Conservation (phyloP, 1,140 invertebrate species). For the Pseudomyrmex cubaensis region DNA sequence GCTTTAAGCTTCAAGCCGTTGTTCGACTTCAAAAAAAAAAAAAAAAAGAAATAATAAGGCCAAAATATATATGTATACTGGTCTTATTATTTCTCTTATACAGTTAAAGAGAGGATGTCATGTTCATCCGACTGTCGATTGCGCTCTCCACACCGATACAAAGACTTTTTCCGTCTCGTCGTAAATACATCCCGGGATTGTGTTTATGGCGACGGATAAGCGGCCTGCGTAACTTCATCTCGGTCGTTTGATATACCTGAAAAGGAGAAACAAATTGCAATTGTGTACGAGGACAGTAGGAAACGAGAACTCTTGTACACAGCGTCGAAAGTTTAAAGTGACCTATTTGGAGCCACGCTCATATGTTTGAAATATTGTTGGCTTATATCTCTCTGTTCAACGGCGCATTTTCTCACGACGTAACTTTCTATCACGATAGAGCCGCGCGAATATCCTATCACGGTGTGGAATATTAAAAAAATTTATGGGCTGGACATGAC, state of each 20-base stretch:
- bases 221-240: slow-evolving; percentile 17
- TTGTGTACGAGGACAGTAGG: slow-evolving; percentile 35
- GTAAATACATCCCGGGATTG: slow-evolving; percentile 32
- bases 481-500: slow-evolving; percentile 52
- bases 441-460: slow-evolving; percentile 40
- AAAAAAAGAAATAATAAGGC: too few species aligned
- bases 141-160: slow-evolving; percentile 21
- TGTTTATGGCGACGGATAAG: not conserved
- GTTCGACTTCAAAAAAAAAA: too few species aligned
- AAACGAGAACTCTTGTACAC: slow-evolving; percentile 65
- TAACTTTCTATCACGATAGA: slow-evolving; percentile 18
- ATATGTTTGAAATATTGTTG: too few species aligned
- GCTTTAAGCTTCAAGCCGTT: too few species aligned
- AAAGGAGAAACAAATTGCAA: slow-evolving; percentile 1
- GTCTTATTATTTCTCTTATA: slow-evolving; percentile 45
- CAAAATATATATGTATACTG: too few species aligned
- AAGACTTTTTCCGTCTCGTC: slow-evolving; percentile 47
- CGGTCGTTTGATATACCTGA: not conserved
- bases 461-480: slow-evolving; percentile 48
- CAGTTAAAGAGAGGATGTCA: slow-evolving; percentile 33
- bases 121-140: slow-evolving; percentile 19
- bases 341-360: slow-evolving; percentile 17
- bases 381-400: not conserved
- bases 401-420: not conserved
- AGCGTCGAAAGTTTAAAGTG: slow-evolving; percentile 16